Evolutionary conservation across 2,797 vertebrate genomes (phyloP), one percentile per base, ranked within the genome.

Genomic region (Glossophaga mutica): DNA sequence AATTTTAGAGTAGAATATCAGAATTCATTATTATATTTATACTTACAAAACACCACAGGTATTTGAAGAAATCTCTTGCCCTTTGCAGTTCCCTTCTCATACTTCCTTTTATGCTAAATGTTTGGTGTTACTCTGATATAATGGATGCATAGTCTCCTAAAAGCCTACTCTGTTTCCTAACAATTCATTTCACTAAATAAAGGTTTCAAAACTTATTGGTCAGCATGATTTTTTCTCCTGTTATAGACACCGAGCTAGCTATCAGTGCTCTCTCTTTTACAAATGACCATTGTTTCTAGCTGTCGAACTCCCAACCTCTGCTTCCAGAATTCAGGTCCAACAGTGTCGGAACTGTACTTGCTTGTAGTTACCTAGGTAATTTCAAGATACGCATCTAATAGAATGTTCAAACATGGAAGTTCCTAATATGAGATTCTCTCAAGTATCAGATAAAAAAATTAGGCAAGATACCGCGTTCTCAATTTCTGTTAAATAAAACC

Each of bases 291-390:
- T 90, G 81, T 94, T 89, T 84, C 71, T 91, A 52, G 1, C 11
- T 44, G 34, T 83, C 19, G 32, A 87, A 55, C 44, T 10, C 26
- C 14, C 76, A 71, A 1, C 2, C 42, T 71, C 88, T 90, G 85
- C 90, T 94, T 92, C 59, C 73, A 90, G 95, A 92, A 90, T 93
- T 92, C 46, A 67, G 71, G 59, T 55, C 71, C 90, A 73, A 44
- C 29, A 22, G 24, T 87, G 46, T 81, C 46, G 82, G 67, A 81
- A 81, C 48, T 55, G 44, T 62, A 55, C 52, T 81, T 78, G 44
- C 18, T n/a, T 55, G 46, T 59, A 52, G 90, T 95, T 91, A 84
- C 87, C 39, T 59, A 71, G 84, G 81, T 42, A 78, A 96, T 68
- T 68, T 84, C 65, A 93, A 81, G 85, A 94, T 73, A 76, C 37